Conservation (phyloP, 2,113 vertebrate species). For the Aspiorhynchus laticeps region DNA sequence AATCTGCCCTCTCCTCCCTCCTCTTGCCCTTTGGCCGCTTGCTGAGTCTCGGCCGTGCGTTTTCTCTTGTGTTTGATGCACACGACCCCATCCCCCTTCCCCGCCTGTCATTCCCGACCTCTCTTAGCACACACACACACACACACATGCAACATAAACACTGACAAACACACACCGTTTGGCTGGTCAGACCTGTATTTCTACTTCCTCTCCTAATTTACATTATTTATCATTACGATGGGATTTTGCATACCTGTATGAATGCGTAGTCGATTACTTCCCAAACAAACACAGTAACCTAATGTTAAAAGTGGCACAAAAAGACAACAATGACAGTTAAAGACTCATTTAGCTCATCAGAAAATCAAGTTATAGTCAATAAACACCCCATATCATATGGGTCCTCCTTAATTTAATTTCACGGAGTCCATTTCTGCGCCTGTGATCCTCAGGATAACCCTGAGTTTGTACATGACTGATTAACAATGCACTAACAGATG, state of each 20-base stretch:
- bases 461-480: conserved; percentile 40
- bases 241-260: conserved; percentile 52
- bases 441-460: conserved; percentile 50
- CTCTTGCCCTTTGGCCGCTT: conserved; percentile 48
- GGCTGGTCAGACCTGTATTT: conserved; percentile 48
- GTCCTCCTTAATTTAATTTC: conserved; percentile 52
- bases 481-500: conserved; percentile 50
- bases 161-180: neutral
- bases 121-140: neutral
- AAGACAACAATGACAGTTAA: neutral
- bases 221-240: conserved; percentile 13
- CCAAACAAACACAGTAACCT: neutral
- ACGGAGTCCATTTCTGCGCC: conserved; percentile 31
- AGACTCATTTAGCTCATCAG: conserved; percentile 26
- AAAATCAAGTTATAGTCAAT: conserved; percentile 5
- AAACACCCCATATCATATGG: conserved; percentile 13
- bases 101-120: conserved; percentile 13
- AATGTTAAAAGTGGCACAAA: neutral
- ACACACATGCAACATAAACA: conserved; percentile 34
- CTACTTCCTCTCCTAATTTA: conserved; percentile 31
- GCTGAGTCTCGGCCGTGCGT: conserved; percentile 37
- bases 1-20: conserved; percentile 43
- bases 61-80: conserved; percentile 40
- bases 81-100: conserved; percentile 42
- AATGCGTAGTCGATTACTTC: neutral